These are phyloP conservation scores for Suricata suricatta DNA, from an alignment of 2,113 vertebrate genomes.

Conservation along the genomic window DNA sequence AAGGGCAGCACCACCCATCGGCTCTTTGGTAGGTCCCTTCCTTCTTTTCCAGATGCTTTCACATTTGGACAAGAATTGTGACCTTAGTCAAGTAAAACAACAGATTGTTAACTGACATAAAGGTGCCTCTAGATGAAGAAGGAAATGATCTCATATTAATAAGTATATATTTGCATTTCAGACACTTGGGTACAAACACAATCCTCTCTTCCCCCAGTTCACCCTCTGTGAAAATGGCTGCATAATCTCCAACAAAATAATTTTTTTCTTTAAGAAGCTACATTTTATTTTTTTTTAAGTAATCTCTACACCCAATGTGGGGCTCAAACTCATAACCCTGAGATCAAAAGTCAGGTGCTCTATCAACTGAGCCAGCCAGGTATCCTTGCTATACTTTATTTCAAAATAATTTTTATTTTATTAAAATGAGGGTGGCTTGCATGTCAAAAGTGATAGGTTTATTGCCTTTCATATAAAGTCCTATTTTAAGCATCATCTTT, in stretches of 20 bases:
- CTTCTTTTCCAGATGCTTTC: not conserved
- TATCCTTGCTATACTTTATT: no score
- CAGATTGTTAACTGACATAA: not conserved
- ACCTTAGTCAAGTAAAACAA: not conserved
- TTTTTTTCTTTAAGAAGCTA: no score
- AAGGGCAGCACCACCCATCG: not conserved
- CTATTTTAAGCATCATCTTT: not conserved
- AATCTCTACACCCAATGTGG: no score
- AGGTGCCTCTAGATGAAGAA: not conserved
- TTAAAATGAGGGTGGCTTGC: not conserved
- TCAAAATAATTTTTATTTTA: no score
- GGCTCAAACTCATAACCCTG: no score
- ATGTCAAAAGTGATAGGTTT: not conserved
- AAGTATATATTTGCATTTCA: not conserved
- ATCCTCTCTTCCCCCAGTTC: not conserved
- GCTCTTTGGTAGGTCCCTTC: not conserved
- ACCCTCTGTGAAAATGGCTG: not conserved
- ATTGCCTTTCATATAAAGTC: not conserved
- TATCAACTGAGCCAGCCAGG: no score
- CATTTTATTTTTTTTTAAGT: no score
- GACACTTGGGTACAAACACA: not conserved
- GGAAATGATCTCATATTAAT: not conserved
- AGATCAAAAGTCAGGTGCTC: no score
- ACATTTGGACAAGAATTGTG: not conserved
- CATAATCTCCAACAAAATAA: not conserved